phyloP scores from a whole-genome alignment of 2,888 invertebrate genomes.

The Noctuana brunneofusca region DNA sequence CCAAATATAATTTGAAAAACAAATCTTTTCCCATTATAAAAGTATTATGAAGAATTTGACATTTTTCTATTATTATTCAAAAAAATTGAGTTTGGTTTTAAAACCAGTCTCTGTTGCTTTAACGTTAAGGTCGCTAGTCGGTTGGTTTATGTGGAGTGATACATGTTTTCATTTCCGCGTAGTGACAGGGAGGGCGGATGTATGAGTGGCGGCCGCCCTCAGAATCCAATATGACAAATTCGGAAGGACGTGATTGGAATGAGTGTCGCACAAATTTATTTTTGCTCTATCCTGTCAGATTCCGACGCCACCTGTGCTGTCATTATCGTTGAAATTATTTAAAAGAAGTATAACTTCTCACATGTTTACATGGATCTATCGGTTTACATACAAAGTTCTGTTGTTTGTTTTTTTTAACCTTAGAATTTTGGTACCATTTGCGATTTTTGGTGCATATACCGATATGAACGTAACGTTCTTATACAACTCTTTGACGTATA shows the following conservation, averaged over 20 bases:
- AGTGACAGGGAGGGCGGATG: conserved; percentile 73
- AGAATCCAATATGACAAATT: conserved; percentile 83
- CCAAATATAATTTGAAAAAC: conserved; percentile 39
- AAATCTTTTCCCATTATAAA: conserved; percentile 45
- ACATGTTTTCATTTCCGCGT: conserved; percentile 78
- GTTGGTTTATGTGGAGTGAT: conserved; percentile 52
- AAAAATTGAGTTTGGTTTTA: conserved; percentile 42
- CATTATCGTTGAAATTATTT: conserved; percentile 19
- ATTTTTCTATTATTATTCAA: conserved; percentile 39
- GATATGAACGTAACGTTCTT: too few relatives aligned
- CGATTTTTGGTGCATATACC: neutral
- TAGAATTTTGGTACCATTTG: too few relatives aligned
- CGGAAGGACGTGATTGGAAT: conserved; percentile 81
- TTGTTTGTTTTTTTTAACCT: too few relatives aligned
- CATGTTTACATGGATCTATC: too few relatives aligned
- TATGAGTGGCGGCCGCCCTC: conserved; percentile 71
- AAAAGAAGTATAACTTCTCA: too few relatives aligned
- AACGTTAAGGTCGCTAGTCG: conserved; percentile 50
- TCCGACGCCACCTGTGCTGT: conserved; percentile 40
- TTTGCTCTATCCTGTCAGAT: conserved; percentile 53
- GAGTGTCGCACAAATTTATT: conserved; percentile 70
- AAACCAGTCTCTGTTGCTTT: neutral
- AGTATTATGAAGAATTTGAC: conserved; percentile 38
- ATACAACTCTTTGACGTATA: too few relatives aligned
- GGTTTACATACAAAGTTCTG: too few relatives aligned